A percentile compares a stretch with the other conserved stretches of the same genome.
These are phyloP conservation scores for Apocheima hispidaria DNA, from an alignment of 2,888 invertebrate genomes.

Conservation along the genomic window DNA sequence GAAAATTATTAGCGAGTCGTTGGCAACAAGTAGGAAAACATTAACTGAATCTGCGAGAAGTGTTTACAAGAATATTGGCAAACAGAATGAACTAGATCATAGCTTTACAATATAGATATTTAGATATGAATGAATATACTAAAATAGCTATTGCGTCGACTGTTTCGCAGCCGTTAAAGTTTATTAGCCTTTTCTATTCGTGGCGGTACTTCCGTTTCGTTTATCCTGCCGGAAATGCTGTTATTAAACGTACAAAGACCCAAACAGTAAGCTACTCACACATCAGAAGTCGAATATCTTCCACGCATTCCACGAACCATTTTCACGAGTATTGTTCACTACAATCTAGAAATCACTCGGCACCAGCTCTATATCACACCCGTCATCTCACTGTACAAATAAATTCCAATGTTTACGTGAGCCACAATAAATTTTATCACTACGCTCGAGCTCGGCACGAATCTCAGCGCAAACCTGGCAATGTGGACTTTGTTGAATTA, in stretches of 20 bases:
- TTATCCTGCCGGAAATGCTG: conserved; percentile 19
- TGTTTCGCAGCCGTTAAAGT: conserved; percentile 10
- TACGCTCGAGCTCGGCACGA: conserved; percentile 60
- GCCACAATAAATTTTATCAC: conserved; percentile 72
- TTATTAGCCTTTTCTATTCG: conserved; percentile 23
- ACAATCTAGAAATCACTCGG: conserved; percentile 56
- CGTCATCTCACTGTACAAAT: conserved; percentile 66
- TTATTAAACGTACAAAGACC: conserved; percentile 16
- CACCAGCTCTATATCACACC: conserved; percentile 57
- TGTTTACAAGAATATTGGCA: conserved; percentile 30
- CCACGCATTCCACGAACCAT: conserved; percentile 83
- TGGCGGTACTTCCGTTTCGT: conserved; percentile 23
- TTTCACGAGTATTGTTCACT: conserved; percentile 55
- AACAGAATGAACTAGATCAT: conserved; percentile 15
- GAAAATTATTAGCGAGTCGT: conserved; percentile 34
- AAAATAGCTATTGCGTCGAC: conserved; percentile 14
- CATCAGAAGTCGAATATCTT: conserved; percentile 80
- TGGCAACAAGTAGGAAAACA: conserved; percentile 39
- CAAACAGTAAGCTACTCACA: conserved; percentile 65
- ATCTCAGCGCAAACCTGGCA: conserved; percentile 80
- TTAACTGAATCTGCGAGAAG: conserved; percentile 17
- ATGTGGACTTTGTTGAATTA: conserved; percentile 71
- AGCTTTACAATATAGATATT: conserved; percentile 7
- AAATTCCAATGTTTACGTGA: conserved; percentile 67
- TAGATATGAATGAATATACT: conserved; percentile 24